Base-by-base conservation (phyloP, 2,113 vertebrate genomes). In the Malurus alboscapulatus region DNA sequence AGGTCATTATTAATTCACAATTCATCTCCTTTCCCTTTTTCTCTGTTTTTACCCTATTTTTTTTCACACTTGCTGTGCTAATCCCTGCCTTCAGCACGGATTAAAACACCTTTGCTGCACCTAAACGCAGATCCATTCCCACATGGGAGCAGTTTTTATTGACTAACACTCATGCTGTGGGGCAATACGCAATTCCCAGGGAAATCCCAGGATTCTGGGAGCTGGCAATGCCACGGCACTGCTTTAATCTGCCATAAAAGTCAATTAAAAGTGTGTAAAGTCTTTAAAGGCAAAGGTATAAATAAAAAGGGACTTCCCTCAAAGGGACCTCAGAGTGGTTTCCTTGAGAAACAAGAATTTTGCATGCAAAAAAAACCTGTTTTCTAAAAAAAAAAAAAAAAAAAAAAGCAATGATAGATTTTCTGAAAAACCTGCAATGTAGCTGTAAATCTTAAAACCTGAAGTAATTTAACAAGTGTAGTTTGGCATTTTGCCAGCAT, bases 1-100 rank as follows among this genome's bases (percentile, higher is more conserved):
- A 98, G 99, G 99, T 96, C 72, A 55, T 65, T 92, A 17, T 58
- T 87, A 17, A 44, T 63, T 36, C 24, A 36, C 0, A 0, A 3
- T 32, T 79, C 30, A 8, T 48, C 21, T 67, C 27, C 9, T 93
- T 77, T 40, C 30, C 19, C 29, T 90, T 50, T 1, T 0, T 7
- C 40, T 91, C n/a, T 25, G 5, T 40, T 59, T 59, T 34, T 40
- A 45, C 1, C 42, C 68, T 10, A 48, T 84, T 30, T 30, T 80
- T 83, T 79, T 85, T 34, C 38, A 7, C 25, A 2, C 25, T 59
- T 75, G 17, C 68, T 58, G 4, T 75, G 47, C 32, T 71, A 54
- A 80, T 81, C 59, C 42, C 26, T 2, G 0, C 82, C 40, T 47
- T n/a, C 36, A 53, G 61, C 54, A 25, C 0, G 10, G 59, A 63